Conservation (phyloP, 2,888 invertebrate species). For the Apocheima hispidaria region DNA sequence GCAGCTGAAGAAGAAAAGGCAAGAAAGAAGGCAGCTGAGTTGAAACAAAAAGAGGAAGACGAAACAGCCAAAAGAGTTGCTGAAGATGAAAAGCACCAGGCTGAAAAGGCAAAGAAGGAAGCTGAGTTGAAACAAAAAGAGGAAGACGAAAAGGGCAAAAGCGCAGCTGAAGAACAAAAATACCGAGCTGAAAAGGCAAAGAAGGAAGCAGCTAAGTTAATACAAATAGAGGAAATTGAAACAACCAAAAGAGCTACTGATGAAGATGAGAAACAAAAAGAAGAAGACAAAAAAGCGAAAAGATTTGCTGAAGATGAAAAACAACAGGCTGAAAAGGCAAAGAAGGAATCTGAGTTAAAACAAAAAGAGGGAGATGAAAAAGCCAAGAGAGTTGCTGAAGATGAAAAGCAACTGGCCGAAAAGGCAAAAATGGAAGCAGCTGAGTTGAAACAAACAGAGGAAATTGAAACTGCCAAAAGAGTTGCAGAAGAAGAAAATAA, state of each 20-base stretch:
- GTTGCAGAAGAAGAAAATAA: conserved; percentile 29
- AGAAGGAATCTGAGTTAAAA: conserved; percentile 14
- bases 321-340: conserved; percentile 10
- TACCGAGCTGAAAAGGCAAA: conserved; percentile 1
- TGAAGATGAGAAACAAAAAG: conserved; percentile 6
- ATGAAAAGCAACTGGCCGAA: conserved; percentile 21
- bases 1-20: conserved; percentile 14
- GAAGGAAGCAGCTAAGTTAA: conserved; percentile 1
- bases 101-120: conserved; percentile 18
- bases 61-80: conserved; percentile 24
- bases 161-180: conserved; percentile 14
- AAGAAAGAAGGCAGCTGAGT: conserved; percentile 12
- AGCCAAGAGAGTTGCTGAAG: background rate
- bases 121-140: conserved; percentile 6
- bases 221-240: conserved; percentile 21
- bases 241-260: conserved; percentile 17
- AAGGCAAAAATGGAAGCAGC: background rate
- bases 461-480: conserved; percentile 6
- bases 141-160: conserved; percentile 2
- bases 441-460: conserved; percentile 2
- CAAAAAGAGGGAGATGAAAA: conserved; percentile 31
- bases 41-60: conserved; percentile 31
- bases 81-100: conserved; percentile 24
- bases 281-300: conserved; percentile 11
- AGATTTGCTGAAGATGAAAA: conserved; percentile 15